Base-by-base conservation (phyloP, 2,888 invertebrate genomes). In the Ptychoptera contaminata region DNA sequence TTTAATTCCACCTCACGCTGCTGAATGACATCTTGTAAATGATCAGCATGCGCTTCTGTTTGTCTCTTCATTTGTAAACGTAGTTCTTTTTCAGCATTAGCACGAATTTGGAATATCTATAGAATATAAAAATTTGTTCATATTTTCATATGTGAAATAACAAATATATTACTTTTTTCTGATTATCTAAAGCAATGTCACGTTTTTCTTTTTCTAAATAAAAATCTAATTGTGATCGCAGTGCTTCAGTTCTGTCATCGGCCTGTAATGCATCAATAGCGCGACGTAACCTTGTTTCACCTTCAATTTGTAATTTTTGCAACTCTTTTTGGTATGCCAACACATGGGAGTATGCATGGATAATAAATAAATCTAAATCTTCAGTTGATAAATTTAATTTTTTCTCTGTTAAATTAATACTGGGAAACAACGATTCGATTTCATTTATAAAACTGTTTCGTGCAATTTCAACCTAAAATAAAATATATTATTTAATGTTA, bases 1-100 rank as follows among this genome's bases (percentile, higher is more conserved):
- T 72, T 70, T 40, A 73, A 55, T 58, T 73, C 73, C 38, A 56
- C 54, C 50, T 72, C 72, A 32, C 66, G 67, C 8, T 64, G 67
- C 5, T 67, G 63, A 11, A 94, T 66, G 1, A 78, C 79, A 54
- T 85, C 85, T 37, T 73, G 72, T 47, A 87, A 60, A 51, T 87
- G 80, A 59, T 92, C 91, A 41, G 79, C 72, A 62, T 93, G 91
- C 0, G 90, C 79, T 55, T 90, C 86, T 2, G 82, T 76, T 56
- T 93, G 92, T 43, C 84, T 74, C 58, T 84, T 83, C 47, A 97
- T 61, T 55, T 90, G 82, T 11, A 76, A 72, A 38, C 83, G 77
- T 46, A 92, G 63, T 48, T 82, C 81, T 40, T 72, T 71, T 56
- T 91, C 82, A 23, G 78, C 71, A 39, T 78, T 76, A 1, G 74